These are phyloP conservation scores for Thunnus albacares DNA, from an alignment of 2,797 vertebrate genomes.

Conservation along the genomic window DNA sequence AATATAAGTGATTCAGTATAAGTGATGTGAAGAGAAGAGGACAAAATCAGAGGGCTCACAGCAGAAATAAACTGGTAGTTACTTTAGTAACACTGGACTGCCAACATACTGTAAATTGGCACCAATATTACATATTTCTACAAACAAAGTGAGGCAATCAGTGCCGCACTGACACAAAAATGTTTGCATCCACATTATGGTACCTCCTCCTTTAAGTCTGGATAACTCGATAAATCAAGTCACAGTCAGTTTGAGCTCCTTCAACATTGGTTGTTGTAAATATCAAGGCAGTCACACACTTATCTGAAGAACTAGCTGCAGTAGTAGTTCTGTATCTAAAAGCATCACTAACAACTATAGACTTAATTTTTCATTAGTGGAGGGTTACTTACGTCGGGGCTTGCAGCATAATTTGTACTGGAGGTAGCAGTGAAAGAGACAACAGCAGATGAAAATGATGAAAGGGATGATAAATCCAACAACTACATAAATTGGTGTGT, in stretches of 20 bases:
- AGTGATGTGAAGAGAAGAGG: no score
- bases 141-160: background rate
- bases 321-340: background rate
- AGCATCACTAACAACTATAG: background rate
- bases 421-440: constrained; percentile 94
- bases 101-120: no score
- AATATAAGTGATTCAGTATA: no score
- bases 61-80: background rate
- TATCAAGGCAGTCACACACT: background rate
- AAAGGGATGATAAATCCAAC: constrained; percentile 57
- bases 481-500: constrained; percentile 12
- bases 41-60: no score
- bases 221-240: background rate
- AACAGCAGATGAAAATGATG: constrained; percentile 88
- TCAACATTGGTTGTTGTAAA: background rate
- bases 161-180: background rate
- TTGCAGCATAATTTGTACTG: constrained; percentile 92
- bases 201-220: background rate
- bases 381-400: constrained; percentile 87
- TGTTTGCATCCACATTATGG: background rate
- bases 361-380: background rate
- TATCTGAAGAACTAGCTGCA: background rate
- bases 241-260: no score
- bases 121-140: no score
- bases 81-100: background rate